Evolutionary conservation across 2,888 invertebrate species (phyloP), one percentile per base, ranked within the genome.

Genomic region (Empis livida): DNA sequence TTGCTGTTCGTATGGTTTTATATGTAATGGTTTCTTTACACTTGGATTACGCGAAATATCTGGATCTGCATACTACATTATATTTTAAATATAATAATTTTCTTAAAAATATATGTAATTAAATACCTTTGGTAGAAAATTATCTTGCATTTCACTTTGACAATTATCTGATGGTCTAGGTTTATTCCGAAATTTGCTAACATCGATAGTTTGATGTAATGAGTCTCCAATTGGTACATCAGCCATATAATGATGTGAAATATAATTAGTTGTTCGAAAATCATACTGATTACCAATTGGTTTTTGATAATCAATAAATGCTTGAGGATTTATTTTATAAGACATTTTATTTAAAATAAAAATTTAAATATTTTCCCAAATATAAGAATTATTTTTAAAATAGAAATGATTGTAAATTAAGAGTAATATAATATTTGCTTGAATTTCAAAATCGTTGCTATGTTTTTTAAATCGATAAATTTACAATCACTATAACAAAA

Each of bases 211-310:
- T 27, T 27, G 23, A 27, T 27, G 23, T 27, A 27, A 27, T 27
- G 23, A 27, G 2, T 27, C 8, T 2, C 23, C 23, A 5, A 27
- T 27, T 27, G 23, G 23, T 27, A 27, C 23, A 27, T 62, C 64
- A 2, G 57, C 59, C 20, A 64, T 50, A 40, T 59, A 48, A 5
- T 59, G 55, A 51, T 63, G 61, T 1, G 56, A 62, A 2, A 61
- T 52, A 48, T 65, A 61, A 2, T 55, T 56, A 1, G 68, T 61
- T 4, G 66, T 63, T 10, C 68, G 61, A 57, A 60, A 59, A 54
- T 65, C 68, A 35, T 57, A 54, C 17, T 55, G 54, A 3, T 53
- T 51, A 17, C 49, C 55, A 9, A 54, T 43, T 4, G 66, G 65
- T 40, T 52, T 53, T 50, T 61, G 59, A 43, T 62, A 59, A 54